Evolutionary conservation across 2,113 vertebrate species (phyloP).

Genomic region (Galeopterus variegatus): DNA sequence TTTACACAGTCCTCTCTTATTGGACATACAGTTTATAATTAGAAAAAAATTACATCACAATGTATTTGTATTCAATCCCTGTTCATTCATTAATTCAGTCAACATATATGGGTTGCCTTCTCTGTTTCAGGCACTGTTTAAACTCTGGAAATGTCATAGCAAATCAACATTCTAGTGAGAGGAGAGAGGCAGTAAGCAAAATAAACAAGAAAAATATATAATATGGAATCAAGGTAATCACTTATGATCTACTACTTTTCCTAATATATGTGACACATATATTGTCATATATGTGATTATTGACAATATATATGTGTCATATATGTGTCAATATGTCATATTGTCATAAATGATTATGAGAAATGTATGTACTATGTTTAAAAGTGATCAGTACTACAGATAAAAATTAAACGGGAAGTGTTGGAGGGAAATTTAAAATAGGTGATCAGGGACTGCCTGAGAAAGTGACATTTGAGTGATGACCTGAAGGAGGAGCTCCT

Average conservation of each 20-base stretch:
- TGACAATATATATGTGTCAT: too few relatives aligned
- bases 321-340: too few relatives aligned
- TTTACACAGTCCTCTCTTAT: background rate
- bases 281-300: too few relatives aligned
- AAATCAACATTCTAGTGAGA: background rate
- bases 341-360: too few relatives aligned
- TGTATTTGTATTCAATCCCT: slow-evolving; percentile 17
- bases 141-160: background rate
- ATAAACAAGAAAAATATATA: background rate
- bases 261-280: background rate
- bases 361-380: background rate
- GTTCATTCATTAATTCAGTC: background rate
- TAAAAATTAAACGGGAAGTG: background rate
- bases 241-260: background rate
- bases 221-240: background rate
- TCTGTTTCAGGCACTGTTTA: background rate
- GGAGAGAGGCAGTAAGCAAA: background rate
- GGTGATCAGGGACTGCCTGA: background rate
- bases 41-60: background rate
- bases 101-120: background rate
- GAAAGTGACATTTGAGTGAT: background rate
- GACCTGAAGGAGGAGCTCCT: background rate
- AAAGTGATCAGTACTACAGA: background rate
- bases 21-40: background rate
- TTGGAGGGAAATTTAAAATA: background rate